Evolutionary conservation across 2,113 vertebrate genomes (phyloP).

Genomic region (Myxocyprinus asiaticus): DNA sequence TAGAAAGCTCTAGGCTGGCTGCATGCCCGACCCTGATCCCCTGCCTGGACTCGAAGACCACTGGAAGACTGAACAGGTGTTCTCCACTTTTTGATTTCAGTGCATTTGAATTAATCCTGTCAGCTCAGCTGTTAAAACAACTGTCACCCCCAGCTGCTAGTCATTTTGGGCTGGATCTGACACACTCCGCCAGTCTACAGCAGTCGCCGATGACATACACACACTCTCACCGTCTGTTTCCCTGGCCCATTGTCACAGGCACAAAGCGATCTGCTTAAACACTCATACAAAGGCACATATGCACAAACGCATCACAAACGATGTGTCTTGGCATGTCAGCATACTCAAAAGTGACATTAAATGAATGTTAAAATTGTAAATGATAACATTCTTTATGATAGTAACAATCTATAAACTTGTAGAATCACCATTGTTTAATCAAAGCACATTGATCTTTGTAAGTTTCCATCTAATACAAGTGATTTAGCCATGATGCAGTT

Average conservation of each 20-base stretch:
- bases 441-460: background rate
- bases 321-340: background rate
- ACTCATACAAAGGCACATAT: too few relatives aligned
- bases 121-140: slow-evolving; percentile 99
- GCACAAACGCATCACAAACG: slow-evolving; percentile 16
- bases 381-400: background rate
- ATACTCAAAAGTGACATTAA: background rate
- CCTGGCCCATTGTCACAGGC: slow-evolving; percentile 55
- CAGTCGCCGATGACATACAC: slow-evolving; percentile 71
- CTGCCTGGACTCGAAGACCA: slow-evolving; percentile 80
- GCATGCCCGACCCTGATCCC: slow-evolving; percentile 61
- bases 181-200: slow-evolving; percentile 86
- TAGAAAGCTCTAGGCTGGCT: slow-evolving; percentile 54
- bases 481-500: background rate
- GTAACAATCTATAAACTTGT: background rate
- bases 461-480: background rate
- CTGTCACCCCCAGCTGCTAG: slow-evolving; percentile 99
- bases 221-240: slow-evolving; percentile 50
- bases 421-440: background rate
- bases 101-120: slow-evolving; percentile 99
- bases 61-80: slow-evolving; percentile 98
- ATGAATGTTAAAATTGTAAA: background rate
- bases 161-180: slow-evolving; percentile 97
- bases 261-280: slow-evolving; percentile 40
- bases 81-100: slow-evolving; percentile 99